Base-by-base conservation (phyloP, 2,113 vertebrate genomes). In the Catharus fuscescens region DNA sequence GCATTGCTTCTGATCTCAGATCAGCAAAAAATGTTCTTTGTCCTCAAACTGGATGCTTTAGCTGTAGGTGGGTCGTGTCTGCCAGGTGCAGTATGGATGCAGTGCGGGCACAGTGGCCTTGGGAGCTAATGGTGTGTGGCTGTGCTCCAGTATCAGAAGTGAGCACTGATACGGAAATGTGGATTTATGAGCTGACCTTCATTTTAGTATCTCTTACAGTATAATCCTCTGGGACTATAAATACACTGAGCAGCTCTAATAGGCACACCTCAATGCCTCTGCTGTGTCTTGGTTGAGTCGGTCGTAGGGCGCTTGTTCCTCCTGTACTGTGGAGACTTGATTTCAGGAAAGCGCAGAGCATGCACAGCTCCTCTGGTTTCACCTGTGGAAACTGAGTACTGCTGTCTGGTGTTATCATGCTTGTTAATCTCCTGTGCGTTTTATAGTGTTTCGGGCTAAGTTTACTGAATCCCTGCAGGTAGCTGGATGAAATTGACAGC, bases 361-460 rank as follows among this genome's bases (percentile, higher is more conserved):
- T 3, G 10, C 1, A 5, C n/a, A 20, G 64, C 87, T 88, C 38
- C 89, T 95, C 89, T 17, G 79, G 65, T 94, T 95, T 95, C 89
- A 61, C 80, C 66, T 74, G 59, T 73, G 76, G 71, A 95, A 96
- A 78, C 64, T 0, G 15, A 95, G 47, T 23, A 10, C 80, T 76
- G 61, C 60, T 87, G 5, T 3, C 57, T 25, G 34, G 4, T 6
- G 8, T 96, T 97, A 96, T 96, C 92, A 1, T 1, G 32, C 93
- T 95, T 95, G 92, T 96, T 93, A 88, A 96, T 97, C 94, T 92
- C 29, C 20, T 10, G 28, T 36, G 66, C 36, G 60, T 79, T 90
- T 93, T 79, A 78, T 4, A 79, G 48, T 71, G 85, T 73, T 88
- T 61, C 67, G 4, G 60, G 78, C 50, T 92, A 71, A 56, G 65